Evolutionary conservation across 2,888 invertebrate species (phyloP).

Genomic region (Oscheius sp.): DNA sequence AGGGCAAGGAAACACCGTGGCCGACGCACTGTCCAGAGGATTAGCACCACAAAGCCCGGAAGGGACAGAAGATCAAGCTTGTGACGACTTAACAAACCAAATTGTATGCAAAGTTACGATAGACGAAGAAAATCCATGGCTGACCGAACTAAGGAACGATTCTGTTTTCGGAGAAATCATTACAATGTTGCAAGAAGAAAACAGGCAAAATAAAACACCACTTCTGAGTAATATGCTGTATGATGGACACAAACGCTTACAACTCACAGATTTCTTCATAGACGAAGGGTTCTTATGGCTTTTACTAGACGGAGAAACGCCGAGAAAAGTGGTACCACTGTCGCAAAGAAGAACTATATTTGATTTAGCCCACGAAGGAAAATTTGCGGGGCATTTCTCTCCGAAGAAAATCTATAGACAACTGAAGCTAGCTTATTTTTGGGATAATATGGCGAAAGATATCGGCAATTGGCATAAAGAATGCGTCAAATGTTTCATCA

Average conservation of each 20-base stretch:
- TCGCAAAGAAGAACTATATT: slow-evolving; percentile 21
- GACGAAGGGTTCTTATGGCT: not conserved
- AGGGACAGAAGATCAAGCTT: not conserved
- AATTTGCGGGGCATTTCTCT: slow-evolving; percentile 26
- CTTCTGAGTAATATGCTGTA: no score
- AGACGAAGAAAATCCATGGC: not conserved
- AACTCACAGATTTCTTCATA: not conserved
- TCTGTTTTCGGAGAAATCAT: not conserved
- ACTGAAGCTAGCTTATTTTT: slow-evolving; percentile 31
- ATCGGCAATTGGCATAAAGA: slow-evolving; percentile 33
- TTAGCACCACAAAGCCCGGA: not conserved
- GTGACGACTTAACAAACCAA: not conserved
- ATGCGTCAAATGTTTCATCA: slow-evolving; percentile 34
- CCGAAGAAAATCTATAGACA: slow-evolving; percentile 6
- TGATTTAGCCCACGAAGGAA: slow-evolving; percentile 35
- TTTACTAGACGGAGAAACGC: not conserved
- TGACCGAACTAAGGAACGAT: slow-evolving; percentile 21
- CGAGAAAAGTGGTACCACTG: slow-evolving; percentile 36
- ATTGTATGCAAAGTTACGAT: not conserved
- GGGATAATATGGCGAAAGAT: slow-evolving; percentile 39
- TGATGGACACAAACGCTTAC: not conserved
- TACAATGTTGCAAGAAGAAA: not conserved
- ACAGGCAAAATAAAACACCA: not conserved
- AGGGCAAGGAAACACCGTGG: slow-evolving; percentile 7
- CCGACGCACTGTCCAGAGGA: slow-evolving; percentile 40